Evolutionary conservation across 1,140 invertebrate genomes (phyloP).

Genomic region (Drosophila takahashii): DNA sequence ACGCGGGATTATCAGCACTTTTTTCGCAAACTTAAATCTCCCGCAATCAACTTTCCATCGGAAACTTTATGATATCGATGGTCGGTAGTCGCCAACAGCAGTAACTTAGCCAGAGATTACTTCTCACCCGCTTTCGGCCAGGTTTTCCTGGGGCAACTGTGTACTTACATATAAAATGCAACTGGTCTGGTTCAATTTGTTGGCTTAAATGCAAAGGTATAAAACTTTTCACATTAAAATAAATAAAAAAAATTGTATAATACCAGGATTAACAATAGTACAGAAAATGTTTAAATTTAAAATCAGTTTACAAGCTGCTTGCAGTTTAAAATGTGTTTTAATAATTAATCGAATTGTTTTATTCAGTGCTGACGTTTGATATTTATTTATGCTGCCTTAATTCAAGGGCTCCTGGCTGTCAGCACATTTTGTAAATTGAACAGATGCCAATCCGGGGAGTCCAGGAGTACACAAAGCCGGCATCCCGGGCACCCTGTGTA

Average conservation of each 20-base stretch:
- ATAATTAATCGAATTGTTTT: constrained; percentile 1
- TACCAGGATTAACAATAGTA: not conserved
- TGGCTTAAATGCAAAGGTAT: no score
- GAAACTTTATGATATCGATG: constrained; percentile 41
- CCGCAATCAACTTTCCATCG: constrained; percentile 32
- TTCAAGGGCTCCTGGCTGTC: not conserved
- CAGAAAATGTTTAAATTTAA: not conserved
- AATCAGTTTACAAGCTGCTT: not conserved
- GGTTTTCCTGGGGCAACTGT: not conserved
- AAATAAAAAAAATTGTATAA: not conserved
- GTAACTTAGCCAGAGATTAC: constrained; percentile 16
- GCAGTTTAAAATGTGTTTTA: not conserved
- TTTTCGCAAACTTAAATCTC: constrained; percentile 26
- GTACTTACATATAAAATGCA: no score
- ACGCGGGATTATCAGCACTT: constrained; percentile 15
- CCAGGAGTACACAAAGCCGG: not conserved
- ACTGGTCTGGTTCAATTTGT: no score
- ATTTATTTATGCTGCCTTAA: not conserved
- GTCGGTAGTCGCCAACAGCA: constrained; percentile 7
- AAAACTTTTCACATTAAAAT: no score
- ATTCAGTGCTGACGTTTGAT: constrained; percentile 1
- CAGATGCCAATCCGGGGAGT: constrained; percentile 6
- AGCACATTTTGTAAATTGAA: constrained; percentile 14
- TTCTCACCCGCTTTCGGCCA: not conserved
- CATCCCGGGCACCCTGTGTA: not conserved